Conservation (phyloP, 2,797 vertebrate genomes). For the Enteromius treurensis region DNA sequence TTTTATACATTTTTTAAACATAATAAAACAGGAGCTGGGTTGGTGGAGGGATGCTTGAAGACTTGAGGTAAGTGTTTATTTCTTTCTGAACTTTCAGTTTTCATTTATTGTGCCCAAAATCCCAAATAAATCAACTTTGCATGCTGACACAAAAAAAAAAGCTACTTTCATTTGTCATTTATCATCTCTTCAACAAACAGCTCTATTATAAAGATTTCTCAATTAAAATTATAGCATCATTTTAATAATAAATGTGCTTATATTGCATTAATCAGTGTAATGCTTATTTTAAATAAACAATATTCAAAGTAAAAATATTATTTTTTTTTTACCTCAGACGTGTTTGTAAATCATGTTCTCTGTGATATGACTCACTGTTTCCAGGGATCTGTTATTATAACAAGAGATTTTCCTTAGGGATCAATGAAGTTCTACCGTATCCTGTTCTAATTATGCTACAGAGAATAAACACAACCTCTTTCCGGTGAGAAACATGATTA, state of each 20-base stretch:
- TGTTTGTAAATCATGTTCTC: background rate
- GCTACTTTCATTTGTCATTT: background rate
- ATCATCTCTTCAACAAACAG: no score
- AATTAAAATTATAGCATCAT: no score
- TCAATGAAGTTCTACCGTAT: background rate
- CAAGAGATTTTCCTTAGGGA: conserved; percentile 9
- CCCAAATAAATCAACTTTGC: background rate
- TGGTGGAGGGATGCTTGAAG: background rate
- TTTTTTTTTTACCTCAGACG: background rate
- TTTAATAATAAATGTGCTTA: background rate
- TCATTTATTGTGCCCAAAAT: background rate
- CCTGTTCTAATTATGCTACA: conserved; percentile 3
- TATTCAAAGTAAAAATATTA: background rate
- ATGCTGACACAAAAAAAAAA: background rate
- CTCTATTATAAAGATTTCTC: background rate
- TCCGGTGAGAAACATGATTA: background rate
- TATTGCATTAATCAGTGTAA: background rate
- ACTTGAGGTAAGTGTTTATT: conserved; percentile 4
- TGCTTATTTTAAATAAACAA: background rate
- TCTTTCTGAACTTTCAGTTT: background rate
- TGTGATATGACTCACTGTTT: background rate
- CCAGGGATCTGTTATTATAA: conserved; percentile 5
- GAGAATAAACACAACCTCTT: background rate
- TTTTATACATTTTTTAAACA: background rate
- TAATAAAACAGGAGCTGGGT: background rate